Base-by-base conservation (phyloP, 2,888 invertebrate genomes). In the Rotaria sp. region DNA sequence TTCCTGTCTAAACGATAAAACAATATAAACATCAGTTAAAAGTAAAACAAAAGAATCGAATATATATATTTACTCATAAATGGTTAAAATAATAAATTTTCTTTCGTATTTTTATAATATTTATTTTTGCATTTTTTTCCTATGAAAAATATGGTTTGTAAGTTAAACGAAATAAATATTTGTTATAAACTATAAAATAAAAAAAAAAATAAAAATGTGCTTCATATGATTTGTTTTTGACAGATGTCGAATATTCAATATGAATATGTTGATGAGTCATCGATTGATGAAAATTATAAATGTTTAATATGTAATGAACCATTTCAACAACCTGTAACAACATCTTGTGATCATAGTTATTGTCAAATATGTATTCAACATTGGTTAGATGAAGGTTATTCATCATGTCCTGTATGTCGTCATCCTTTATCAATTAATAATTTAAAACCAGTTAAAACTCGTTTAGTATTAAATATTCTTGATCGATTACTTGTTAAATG, bases 401-500 rank as follows among this genome's bases (percentile, higher is more conserved):
- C 41, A 45, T 5, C 41, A n/a, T 80, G 80, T 80, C 80, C 80
- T n/a, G 15, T 15, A 15, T 80, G 80, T 45, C 80, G 80, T n/a
- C 41, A 80, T 11, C 35, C 15, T 13, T 11, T 45, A n/a, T 24
- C 45, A 5, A 41, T 80, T 0, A 45, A 80, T 26, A 26, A 45
- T n/a, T 11, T 80, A 26, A 80, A 41, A 35, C 41, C 41, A n/a
- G 21, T 67, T 38, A n/a, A 45, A 45, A 80, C 45, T 45, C 80
- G 80, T n/a, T n/a, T 45, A 80, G 26, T 80, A 45, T n/a, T 41
- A 13, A 80, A 80, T 45, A 80, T 80, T 41, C 80, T 80, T 80
- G 80, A 80, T 80, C 80, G 80, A 45, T 45, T 80, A n/a, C 10
- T n/a, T 21, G 80, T 80, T n/a, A 80, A 80, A 80, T 80, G 80